Conservation (phyloP, 1,140 invertebrate genomes). For the Dysdera silvatica region DNA sequence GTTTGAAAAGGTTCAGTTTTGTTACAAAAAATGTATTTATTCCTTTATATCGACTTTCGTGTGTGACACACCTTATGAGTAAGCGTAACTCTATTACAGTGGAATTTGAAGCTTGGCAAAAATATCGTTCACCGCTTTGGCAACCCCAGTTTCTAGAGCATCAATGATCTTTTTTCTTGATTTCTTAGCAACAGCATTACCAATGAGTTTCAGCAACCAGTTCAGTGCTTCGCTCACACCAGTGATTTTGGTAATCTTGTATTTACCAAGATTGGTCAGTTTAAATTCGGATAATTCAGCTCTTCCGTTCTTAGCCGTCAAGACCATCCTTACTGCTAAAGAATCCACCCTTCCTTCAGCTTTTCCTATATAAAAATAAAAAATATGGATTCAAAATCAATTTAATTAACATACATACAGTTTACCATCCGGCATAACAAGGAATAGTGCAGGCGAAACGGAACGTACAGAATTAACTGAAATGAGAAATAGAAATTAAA, state of each 20-base stretch:
- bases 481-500: no score
- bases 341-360: slow-evolving; percentile 9
- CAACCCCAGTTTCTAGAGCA: slow-evolving; percentile 16
- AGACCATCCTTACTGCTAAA: slow-evolving; percentile 18
- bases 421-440: no score
- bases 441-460: no score
- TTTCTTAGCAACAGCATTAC: slow-evolving; percentile 15
- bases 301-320: slow-evolving; percentile 12
- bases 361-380: no score
- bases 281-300: slow-evolving; percentile 11
- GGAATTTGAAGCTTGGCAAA: slow-evolving; percentile 15
- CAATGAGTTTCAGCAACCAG: slow-evolving; percentile 24
- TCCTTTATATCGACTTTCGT: no score
- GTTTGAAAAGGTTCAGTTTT: no score
- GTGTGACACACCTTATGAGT: no score
- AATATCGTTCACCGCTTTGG: slow-evolving; percentile 8
- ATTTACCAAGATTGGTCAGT: slow-evolving; percentile 13
- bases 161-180: slow-evolving; percentile 18
- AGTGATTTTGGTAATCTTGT: slow-evolving; percentile 26
- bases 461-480: no score
- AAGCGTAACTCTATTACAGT: no score
- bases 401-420: no score
- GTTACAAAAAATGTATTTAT: no score
- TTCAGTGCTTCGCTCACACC: slow-evolving; percentile 26
- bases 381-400: no score